Conservation (phyloP, 2,888 invertebrate species). For the Drosophila mulleri region DNA sequence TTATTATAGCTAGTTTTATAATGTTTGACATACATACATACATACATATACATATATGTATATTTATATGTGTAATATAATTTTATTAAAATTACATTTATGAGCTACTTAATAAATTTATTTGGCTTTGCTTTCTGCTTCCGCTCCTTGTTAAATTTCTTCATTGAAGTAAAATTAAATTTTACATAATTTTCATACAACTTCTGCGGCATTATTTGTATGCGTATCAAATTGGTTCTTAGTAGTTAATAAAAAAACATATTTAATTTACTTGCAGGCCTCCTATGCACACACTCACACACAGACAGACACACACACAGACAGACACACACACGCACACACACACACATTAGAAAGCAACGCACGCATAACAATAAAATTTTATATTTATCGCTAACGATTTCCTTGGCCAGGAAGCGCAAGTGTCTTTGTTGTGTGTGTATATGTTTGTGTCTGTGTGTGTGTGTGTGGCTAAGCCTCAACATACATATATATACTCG, state of each 20-base stretch:
- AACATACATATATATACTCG: conserved; percentile 37
- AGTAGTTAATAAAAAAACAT: conserved; percentile 81
- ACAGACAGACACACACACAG: conserved; percentile 23
- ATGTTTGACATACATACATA: conserved; percentile 24
- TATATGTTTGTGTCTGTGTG: conserved; percentile 10
- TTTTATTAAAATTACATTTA: conserved; percentile 64
- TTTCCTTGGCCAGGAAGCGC: conserved; percentile 66
- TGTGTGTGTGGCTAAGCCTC: conserved; percentile 41
- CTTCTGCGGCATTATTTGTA: conserved; percentile 71
- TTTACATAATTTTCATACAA: conserved; percentile 68
- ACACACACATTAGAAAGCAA: conserved; percentile 44
- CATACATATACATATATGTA: background rate
- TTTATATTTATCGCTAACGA: conserved; percentile 82
- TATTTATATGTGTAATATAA: conserved; percentile 43
- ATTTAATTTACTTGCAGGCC: conserved; percentile 77
- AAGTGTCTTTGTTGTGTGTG: conserved; percentile 23
- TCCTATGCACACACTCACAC: conserved; percentile 22
- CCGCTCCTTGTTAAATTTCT: conserved; percentile 21
- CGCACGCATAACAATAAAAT: conserved; percentile 79
- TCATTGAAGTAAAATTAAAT: conserved; percentile 71
- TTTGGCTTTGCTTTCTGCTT: conserved; percentile 69
- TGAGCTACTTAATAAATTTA: conserved; percentile 71
- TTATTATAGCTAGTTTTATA: conserved; percentile 58
- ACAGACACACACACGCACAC: conserved; percentile 22
- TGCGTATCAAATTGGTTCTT: conserved; percentile 81